Base-by-base conservation (phyloP, 2,888 invertebrate genomes). In the Thymelicus sylvestris region DNA sequence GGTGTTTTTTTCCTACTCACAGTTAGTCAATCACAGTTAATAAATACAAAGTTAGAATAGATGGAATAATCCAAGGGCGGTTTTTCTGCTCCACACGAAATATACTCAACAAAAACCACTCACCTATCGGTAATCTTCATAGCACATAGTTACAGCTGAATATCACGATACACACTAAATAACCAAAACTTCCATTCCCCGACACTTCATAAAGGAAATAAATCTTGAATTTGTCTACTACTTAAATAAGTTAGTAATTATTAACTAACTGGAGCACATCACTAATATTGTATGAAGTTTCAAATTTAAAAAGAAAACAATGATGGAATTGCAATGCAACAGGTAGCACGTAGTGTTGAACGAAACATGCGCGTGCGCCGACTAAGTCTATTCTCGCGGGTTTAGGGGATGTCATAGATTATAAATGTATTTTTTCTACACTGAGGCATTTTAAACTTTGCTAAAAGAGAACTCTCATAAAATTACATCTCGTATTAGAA, bases 321-420 rank as follows among this genome's bases (percentile, higher is more conserved):
- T 31, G 0, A 19, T 13, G 47, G 60, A 50, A 15, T 15, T 48
- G 52, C 50, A 24, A 61, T 64, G 10, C 7, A 38, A 55, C 62
- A 68, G 62, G 62, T 63, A 68, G 55, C 52, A 47, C 52, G 63
- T 57, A 57, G 63, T 47, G 57, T 24, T 57, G 57, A n/a, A n/a
- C 55, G 57, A 63, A 50, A 59, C 47, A 48, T 70, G 73, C 74
- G 70, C 73, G 41, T 68, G 68, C 73, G 74, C 73, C 66, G 65
- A 74, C 74, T 74, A 66, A 38, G 55, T 69, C 62, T 62, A 63
- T 13, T 63, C 50, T 64, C 62, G 64, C 59, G 59, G 62, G 69
- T 64, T 65, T 69, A 69, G 44, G 31, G 48, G 57, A 64, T 64
- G 57, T 41, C 69, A 69, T 48, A 69, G 69, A 69, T 39, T 66